Base-by-base conservation (phyloP, 2,888 invertebrate genomes). In the Tetragnatha montana region DNA sequence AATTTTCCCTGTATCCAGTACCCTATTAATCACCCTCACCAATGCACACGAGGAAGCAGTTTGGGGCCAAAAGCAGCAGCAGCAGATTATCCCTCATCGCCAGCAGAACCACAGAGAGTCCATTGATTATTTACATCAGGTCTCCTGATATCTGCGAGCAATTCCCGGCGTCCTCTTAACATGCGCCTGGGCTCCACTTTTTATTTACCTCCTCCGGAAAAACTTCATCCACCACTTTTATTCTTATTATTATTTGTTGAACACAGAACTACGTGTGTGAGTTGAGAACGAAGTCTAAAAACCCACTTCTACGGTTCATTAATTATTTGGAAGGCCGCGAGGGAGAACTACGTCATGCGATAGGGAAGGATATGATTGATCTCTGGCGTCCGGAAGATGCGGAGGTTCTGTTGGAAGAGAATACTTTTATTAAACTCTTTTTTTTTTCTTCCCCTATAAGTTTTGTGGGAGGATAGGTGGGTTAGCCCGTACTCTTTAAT, bases 231-330 rank as follows among this genome's bases (percentile, higher is more conserved):
- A 84, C 83, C 69, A 84, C 83, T 69, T 60, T 69, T 19, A 69
- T 76, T 75, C 76, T 76, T 84, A 12, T 84, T 75, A 76, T 84
- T 84, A 83, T 83, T 83, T 83, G 75, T 84, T 84, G 69, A 84
- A 84, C 83, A 69, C 70, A 69, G 49, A 69, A 69, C 75, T 84
- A 84, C 83, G 83, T 84, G 83, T 84, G 76, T 84, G 83, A 68
- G 83, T 84, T 84, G 76, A 84, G 83, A 84, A 84, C 75, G 83
- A 84, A 76, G 83, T 76, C 83, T 84, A 84, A 84, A 81, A 84
- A 84, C 83, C 76, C 83, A 84, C 83, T 84, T 76, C 83, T 76
- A 75, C 76, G 83, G 73, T 84, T 84, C 83, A 84, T 84, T 84
- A 84, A 84, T 84, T 84, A 84, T 84, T 84, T 84, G 75, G 6